Conservation (phyloP, 2,113 vertebrate species). For the Junco hyemalis region DNA sequence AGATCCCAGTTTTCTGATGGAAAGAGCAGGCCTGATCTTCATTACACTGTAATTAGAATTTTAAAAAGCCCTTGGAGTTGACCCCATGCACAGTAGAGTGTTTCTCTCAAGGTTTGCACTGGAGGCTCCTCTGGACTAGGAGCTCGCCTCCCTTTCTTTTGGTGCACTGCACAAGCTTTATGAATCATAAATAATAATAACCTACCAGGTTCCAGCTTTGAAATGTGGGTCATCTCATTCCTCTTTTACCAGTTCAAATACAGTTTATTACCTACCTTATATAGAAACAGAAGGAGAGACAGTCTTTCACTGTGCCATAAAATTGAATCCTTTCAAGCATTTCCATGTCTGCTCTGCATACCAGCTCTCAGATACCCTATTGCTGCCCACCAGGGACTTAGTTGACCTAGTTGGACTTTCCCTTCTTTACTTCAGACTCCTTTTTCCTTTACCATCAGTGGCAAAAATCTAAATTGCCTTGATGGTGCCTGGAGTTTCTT, state of each 20-base stretch:
- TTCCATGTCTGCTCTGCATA: background rate
- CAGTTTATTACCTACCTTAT: slow-evolving; percentile 41
- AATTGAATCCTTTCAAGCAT: slow-evolving; percentile 12
- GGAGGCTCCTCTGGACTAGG: background rate
- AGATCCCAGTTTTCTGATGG: background rate
- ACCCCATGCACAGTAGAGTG: rapidly evolving
- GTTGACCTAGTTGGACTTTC: slow-evolving; percentile 18
- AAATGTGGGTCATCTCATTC: slow-evolving; percentile 53
- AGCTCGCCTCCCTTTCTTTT: background rate
- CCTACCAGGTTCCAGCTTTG: slow-evolving; percentile 28
- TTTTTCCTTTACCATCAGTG: background rate
- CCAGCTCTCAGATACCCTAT: background rate
- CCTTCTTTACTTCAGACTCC: background rate
- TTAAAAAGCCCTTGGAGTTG: background rate
- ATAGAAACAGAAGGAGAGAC: background rate
- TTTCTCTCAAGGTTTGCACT: background rate
- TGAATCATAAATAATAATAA: slow-evolving; percentile 59
- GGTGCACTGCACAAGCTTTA: slow-evolving; percentile 27
- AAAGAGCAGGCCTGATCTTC: background rate
- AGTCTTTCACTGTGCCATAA: background rate
- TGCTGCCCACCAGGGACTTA: background rate
- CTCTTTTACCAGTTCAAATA: slow-evolving; percentile 30
- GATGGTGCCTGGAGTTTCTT: background rate
- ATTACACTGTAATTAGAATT: background rate
- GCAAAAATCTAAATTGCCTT: background rate